Evolutionary conservation across 2,113 vertebrate species (phyloP).

Genomic region (Odontophorus gujanensis): DNA sequence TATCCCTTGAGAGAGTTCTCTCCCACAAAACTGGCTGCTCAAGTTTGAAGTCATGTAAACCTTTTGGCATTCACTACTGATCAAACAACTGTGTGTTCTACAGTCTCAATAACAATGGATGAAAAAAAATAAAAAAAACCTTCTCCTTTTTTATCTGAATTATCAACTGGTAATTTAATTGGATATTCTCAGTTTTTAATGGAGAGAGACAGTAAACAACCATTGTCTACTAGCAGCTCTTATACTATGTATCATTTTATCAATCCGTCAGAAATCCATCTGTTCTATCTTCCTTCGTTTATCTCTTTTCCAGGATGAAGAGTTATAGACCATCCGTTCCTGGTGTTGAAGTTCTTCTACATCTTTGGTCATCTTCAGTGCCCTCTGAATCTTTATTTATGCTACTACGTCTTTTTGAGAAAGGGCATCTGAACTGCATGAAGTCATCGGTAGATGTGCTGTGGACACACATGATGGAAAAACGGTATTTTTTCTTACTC

Average conservation of each 20-base stretch:
- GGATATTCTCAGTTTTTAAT: neutral
- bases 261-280: neutral
- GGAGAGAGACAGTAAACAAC: neutral
- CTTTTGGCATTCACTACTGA: neutral
- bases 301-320: neutral
- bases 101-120: neutral
- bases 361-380: neutral
- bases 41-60: constrained; percentile 11
- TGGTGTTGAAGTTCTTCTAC: neutral
- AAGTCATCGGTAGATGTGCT: neutral
- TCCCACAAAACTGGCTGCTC: constrained; percentile 12
- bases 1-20: neutral
- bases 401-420: neutral
- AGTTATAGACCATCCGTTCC: neutral
- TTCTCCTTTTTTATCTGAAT: neutral
- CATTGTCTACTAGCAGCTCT: neutral
- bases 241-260: neutral
- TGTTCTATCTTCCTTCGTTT: neutral
- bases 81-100: neutral
- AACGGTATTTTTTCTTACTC: neutral
- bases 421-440: neutral
- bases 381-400: neutral
- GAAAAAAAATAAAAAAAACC: neutral
- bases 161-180: neutral
- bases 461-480: neutral